Base-by-base conservation (phyloP, 2,113 vertebrate species). In the Tamias sibiricus region DNA sequence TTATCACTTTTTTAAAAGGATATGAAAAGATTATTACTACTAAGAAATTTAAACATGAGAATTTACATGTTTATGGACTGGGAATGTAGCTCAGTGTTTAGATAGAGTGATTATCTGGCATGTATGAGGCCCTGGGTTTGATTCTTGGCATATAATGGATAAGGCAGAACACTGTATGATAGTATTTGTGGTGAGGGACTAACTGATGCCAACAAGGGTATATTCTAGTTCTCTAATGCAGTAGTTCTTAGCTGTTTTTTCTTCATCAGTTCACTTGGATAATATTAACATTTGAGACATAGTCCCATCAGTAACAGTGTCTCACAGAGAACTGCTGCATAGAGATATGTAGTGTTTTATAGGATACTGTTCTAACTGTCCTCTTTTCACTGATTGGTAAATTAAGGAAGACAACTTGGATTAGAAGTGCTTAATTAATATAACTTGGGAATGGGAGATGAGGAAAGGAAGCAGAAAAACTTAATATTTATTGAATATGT, bases 41-140 rank as follows among this genome's bases (percentile, higher is more conserved):
- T 44, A 92, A 91, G 57, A 95, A 84, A 94, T 24, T 92, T 62
- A 89, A 91, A 77, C 35, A 57, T 92, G 83, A 94, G 52, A 76
- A 85, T 84, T 76, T 49, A 32, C 37, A 87, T 14, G 37, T 44
- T 72, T 87, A 59, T 20, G 30, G 71, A 4, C 40, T 64, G 22
- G 20, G 54, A 22, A 47, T 59, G 7, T 59, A n/a, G 54, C 10
- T 76, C 32, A 76, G 20, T 62, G 14, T 52, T 17, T 74, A 32
- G 11, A 20, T 49, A 49, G 47, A n/a, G n/a, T 40, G 26, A 37
- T 72, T 42, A 2, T 28, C 10, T 75, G 52, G 52, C 26, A 44
- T 42, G 20, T 24, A 40, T 19, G 37, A 57, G 28, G 69, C n/a
- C 68, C 54, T 87, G 52, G 66, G 16, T 57, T 87, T 57, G 42